Percentiles rank a stretch among this genome's conserved stretches.
phyloP scores from a whole-genome alignment of 1,140 invertebrate genomes.

The Mamestra configurata region DNA sequence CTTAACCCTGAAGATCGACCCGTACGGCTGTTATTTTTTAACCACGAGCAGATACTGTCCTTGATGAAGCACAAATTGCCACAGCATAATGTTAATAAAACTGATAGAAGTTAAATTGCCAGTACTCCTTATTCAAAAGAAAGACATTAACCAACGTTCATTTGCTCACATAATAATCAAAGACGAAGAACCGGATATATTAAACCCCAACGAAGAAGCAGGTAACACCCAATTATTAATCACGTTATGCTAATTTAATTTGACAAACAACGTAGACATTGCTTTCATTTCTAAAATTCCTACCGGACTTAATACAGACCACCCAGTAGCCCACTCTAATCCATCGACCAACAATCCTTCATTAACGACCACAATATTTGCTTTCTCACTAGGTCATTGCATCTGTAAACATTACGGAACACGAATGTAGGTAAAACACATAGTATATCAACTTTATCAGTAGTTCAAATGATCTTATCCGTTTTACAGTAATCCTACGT shows the following conservation, averaged over 20 bases:
- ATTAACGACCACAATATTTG: constrained; percentile 4
- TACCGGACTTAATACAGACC: not conserved
- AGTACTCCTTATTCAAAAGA: too few species aligned
- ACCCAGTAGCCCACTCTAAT: not conserved
- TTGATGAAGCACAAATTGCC: too few species aligned
- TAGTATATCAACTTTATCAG: constrained; percentile 12
- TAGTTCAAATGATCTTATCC: constrained; percentile 19
- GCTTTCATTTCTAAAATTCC: not conserved
- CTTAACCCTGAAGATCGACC: too few species aligned
- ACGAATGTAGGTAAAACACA: constrained; percentile 34
- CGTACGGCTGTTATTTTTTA: too few species aligned
- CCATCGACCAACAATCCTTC: not conserved
- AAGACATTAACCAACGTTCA: too few species aligned
- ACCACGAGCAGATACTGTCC: too few species aligned
- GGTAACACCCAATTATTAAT: not conserved
- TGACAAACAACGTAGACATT: not conserved
- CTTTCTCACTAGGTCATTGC: constrained; percentile 5
- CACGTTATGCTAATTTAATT: not conserved
- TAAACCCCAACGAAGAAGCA: not conserved
- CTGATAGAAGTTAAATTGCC: too few species aligned
- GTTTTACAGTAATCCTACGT: constrained; percentile 10
- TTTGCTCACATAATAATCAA: too few species aligned
- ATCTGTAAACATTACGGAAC: constrained; percentile 33
- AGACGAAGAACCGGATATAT: not conserved
- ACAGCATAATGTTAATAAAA: too few species aligned